phyloP scores from a whole-genome alignment of 2,797 vertebrate species.

The Syncerus caffer region DNA sequence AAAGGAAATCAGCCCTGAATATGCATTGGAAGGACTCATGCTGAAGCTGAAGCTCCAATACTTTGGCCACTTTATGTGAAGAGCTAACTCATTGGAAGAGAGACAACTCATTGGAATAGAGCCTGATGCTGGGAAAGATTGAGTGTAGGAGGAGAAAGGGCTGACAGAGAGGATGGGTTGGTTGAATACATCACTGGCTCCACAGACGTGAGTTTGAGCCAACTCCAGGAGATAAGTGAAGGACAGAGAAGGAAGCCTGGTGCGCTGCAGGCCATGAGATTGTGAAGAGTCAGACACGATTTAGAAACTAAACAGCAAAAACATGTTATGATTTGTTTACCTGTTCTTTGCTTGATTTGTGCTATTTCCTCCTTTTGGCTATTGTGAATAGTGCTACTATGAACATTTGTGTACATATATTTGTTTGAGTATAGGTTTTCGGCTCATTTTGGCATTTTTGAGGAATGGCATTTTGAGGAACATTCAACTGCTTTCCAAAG shows the following conservation, averaged over 20 bases:
- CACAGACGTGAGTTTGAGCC: neutral
- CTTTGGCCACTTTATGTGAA: neutral
- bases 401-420: neutral
- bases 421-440: neutral
- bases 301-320: neutral
- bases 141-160: neutral
- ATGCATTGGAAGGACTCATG: neutral
- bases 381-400: neutral
- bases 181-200: neutral
- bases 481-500: neutral
- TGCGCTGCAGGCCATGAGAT: neutral
- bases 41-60: neutral
- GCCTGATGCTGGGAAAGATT: neutral
- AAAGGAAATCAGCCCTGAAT: neutral
- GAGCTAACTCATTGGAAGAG: neutral
- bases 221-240: neutral
- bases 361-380: neutral
- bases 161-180: neutral
- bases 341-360: neutral
- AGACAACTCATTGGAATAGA: neutral
- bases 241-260: neutral
- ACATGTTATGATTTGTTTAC: neutral
- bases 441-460: neutral
- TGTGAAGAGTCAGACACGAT: neutral
- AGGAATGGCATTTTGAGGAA: neutral